Base-by-base conservation (phyloP, 2,797 vertebrate species). In the Todus mexicanus region DNA sequence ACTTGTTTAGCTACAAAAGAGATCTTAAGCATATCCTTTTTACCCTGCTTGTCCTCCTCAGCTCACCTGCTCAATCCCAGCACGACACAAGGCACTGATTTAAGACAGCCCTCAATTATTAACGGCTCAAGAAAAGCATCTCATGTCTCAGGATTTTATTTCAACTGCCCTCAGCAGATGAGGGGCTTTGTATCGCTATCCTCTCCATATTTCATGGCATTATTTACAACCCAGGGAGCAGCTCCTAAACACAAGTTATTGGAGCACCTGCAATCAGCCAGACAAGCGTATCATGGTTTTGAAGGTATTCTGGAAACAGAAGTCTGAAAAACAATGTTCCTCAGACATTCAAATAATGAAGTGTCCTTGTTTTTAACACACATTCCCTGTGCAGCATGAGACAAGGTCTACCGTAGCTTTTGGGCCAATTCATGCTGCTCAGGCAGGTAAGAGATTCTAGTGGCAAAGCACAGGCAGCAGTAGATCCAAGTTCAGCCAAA, bases 131-230 rank as follows among this genome's bases (percentile, higher is more conserved):
- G 80, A 61, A 50, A 38, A 66, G 42, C 61, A 51, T 40, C 42
- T 82, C 4, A 5, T 14, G 21, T 14, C 47, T 68, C 50, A 9
- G 42, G 77, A 53, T 72, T 47, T 64, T 43, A 60, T n/a, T 11
- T 75, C 47, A 9, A 6, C 5, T 5, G 45, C n/a, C 33, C 56
- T 21, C 87, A 48, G 63, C 22, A 68, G 14, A 14, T 0, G 6
- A 57, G 21, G 48, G 45, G 12, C 45, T 35, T 17, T 14, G 1
- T 20, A n/a, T 5, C n/a, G 1, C 63, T 5, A 1, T 9, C 45
- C 42, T 25, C 56, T 35, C 50, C 22, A 0, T 20, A 8, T 14
- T 27, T 23, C 71, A 35, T 0, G 12, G 56, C 13, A 10, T 45
- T 31, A 33, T n/a, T 47, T 51, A n/a, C n/a, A 57, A 17, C 27